phyloP scores from a whole-genome alignment of 2,797 vertebrate species.

The Myotis daubentonii region DNA sequence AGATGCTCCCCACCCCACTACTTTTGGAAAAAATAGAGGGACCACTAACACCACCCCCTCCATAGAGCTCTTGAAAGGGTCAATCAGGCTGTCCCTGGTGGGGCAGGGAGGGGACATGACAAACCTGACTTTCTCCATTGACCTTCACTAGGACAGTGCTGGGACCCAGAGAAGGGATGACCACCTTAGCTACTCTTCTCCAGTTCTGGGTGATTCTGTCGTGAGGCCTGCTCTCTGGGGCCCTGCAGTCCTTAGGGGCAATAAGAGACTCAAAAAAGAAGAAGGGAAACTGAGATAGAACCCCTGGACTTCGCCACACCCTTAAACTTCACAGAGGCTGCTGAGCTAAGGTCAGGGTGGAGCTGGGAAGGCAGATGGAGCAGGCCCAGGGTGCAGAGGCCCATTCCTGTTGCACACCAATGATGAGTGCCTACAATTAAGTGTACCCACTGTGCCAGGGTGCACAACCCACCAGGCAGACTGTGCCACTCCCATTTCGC shows the following conservation, averaged over 20 bases:
- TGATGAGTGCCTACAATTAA: background rate
- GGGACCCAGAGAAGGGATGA: background rate
- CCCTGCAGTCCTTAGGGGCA: background rate
- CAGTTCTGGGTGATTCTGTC: background rate
- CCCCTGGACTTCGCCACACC: background rate
- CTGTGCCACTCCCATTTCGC: background rate
- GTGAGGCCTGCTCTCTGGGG: conserved; percentile 10
- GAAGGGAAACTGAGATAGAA: background rate
- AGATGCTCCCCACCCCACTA: background rate
- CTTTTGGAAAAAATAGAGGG: background rate
- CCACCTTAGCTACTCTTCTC: background rate
- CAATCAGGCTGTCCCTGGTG: fast-evolving
- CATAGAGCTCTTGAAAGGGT: background rate
- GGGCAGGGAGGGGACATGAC: background rate
- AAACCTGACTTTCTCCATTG: background rate
- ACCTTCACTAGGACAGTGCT: background rate
- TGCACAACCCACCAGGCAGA: background rate
- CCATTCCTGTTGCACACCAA: background rate
- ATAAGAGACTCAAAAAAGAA: background rate
- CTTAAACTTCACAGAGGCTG: background rate
- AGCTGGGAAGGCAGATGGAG: background rate
- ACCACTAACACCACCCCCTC: background rate
- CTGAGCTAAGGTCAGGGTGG: background rate
- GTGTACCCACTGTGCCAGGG: background rate
- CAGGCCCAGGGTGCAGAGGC: background rate